Base-by-base conservation (phyloP, 2,888 invertebrate species). In the Eulithis prunata region DNA sequence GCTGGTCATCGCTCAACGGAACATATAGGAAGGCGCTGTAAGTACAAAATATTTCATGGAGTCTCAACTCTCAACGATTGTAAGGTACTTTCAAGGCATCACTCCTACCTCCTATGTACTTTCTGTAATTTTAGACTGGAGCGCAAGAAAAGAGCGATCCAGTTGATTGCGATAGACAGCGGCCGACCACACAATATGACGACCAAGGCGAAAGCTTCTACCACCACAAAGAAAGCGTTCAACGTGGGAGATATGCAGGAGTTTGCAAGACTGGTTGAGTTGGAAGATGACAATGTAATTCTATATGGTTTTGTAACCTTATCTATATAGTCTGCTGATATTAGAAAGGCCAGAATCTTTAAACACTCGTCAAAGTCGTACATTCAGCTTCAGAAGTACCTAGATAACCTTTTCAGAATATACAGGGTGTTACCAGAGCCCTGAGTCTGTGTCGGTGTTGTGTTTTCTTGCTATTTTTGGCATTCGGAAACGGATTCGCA, bases 221-320 rank as follows among this genome's bases (percentile, higher is more conserved):
- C 74, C 1, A 72, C 78, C 6, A 71, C 74, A 1, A 59, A 64
- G 13, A 14, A 47, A 4, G 13, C 69, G 3, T 70, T 73, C 36
- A 64, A 73, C 38, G 62, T 78, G 11, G 72, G 71, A 1, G 84
- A 87, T 14, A 72, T 83, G 70, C 84, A 85, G 58, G 83, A 88
- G 54, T 80, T 90, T 57, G 83, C 83, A 6, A 80, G 82, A 49
- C 66, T 87, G 5, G 78, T 90, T 5, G 91, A 91, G 73, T 57
- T 87, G 55, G 78, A 84, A 62, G 90, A 90, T 53, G 90, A 91
- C 63, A 86, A 89, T 79, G 91, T 52, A 61, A 41, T 57, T 32
- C 32, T 41, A 41, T 8, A 41, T 8, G 38, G 6, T 41, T 41
- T 10, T 41, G 8, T 41, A 41, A 32, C 3, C 32, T 32, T 32